These are phyloP conservation scores for Leptinotarsa defecta DNA, from an alignment of 1,140 invertebrate genomes.

Conservation along the genomic window DNA sequence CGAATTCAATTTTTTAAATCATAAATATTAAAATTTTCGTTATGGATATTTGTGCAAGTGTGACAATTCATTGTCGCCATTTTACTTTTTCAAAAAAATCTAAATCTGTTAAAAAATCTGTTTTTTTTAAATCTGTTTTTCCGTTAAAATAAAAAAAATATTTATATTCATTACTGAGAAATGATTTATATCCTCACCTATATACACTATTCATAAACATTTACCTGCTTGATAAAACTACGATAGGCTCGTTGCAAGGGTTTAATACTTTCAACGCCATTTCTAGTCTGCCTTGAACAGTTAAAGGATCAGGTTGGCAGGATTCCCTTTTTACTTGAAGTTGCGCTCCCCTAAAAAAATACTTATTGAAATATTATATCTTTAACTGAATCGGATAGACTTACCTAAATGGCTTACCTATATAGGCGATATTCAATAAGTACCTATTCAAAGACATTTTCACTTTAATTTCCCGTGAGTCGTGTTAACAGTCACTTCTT, in stretches of 20 bases:
- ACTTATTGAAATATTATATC: constrained; percentile 16
- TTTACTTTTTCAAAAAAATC: too few relatives aligned
- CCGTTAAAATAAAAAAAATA: too few relatives aligned
- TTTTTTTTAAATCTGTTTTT: too few relatives aligned
- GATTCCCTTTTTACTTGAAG: constrained; percentile 55
- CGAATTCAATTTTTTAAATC: too few relatives aligned
- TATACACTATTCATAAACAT: background rate
- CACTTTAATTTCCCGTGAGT: background rate
- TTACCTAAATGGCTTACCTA: constrained; percentile 66
- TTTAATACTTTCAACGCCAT: constrained; percentile 59
- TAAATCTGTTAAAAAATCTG: too few relatives aligned
- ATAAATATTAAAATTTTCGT: too few relatives aligned
- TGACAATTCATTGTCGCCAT: too few relatives aligned
- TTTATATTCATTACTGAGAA: too few relatives aligned
- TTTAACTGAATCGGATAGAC: constrained; percentile 23
- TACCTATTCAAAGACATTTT: constrained; percentile 55
- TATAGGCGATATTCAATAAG: constrained; percentile 65
- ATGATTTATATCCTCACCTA: too few relatives aligned
- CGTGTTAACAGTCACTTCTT: background rate
- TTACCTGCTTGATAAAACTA: constrained; percentile 69
- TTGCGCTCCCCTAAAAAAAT: constrained; percentile 60
- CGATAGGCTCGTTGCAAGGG: constrained; percentile 58
- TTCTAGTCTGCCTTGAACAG: constrained; percentile 70
- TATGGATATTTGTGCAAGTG: too few relatives aligned
- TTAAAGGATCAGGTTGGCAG: constrained; percentile 58